Conservation (phyloP, 2,797 vertebrate species). For the Micrastur ruficollis region DNA sequence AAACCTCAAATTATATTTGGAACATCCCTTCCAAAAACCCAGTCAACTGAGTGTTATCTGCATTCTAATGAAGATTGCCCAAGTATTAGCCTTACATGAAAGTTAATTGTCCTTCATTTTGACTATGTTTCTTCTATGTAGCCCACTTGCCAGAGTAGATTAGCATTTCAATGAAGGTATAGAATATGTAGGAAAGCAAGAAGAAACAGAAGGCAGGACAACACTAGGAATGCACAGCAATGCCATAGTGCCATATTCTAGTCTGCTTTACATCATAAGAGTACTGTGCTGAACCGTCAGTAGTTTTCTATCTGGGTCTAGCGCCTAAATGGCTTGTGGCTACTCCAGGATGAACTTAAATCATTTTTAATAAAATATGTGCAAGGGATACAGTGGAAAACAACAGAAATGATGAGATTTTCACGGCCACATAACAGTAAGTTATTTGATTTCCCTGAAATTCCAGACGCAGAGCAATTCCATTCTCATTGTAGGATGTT, state of each 20-base stretch:
- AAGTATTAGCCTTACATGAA: not conserved
- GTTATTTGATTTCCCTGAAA: conserved; percentile 71
- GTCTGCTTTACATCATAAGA: not conserved
- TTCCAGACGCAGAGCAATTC: conserved; percentile 56
- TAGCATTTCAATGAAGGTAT: not conserved
- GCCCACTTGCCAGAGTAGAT: not conserved
- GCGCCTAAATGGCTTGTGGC: not conserved
- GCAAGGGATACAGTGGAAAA: conserved; percentile 12
- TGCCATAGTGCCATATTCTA: not conserved
- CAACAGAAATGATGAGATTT: conserved; percentile 63
- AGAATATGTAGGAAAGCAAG: not conserved
- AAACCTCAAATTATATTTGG: not conserved
- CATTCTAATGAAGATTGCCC: not conserved
- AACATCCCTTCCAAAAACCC: not conserved
- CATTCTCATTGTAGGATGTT: conserved; percentile 24
- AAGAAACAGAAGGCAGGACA: not conserved
- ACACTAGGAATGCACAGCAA: not conserved
- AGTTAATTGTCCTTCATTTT: conserved; percentile 3
- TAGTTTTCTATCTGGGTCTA: not conserved
- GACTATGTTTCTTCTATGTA: not conserved
- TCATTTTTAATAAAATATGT: conserved; percentile 49
- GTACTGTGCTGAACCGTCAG: not conserved
- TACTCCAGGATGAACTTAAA: conserved; percentile 16
- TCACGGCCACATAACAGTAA: conserved; percentile 1
- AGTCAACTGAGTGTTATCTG: not conserved